Evolutionary conservation across 2,113 vertebrate genomes (phyloP).

Genomic region (Epinephelus lanceolatus): DNA sequence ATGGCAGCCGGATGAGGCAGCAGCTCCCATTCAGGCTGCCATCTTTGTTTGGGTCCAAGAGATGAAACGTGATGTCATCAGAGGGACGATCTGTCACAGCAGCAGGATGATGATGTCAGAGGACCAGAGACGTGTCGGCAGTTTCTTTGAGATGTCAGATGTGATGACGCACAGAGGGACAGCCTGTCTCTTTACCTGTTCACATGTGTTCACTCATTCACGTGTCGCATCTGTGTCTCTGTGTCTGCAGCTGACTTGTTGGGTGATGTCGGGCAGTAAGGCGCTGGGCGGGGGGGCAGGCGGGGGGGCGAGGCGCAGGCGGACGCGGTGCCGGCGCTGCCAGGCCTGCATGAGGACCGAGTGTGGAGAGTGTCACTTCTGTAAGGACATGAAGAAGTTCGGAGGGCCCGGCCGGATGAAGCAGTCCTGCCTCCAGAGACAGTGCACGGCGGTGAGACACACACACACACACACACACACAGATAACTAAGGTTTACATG

Average conservation of each 20-base stretch:
- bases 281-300: slow-evolving; percentile 85
- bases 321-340: slow-evolving; percentile 94
- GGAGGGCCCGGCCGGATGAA: slow-evolving; percentile 95
- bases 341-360: slow-evolving; percentile 93
- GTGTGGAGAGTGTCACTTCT: slow-evolving; percentile 96
- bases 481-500: slow-evolving; percentile 33
- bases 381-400: slow-evolving; percentile 97
- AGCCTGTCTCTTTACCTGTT: too few species aligned
- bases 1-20: too few species aligned
- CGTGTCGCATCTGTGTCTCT: background rate
- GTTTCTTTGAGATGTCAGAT: too few species aligned
- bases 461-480: background rate
- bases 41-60: too few species aligned
- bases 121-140: too few species aligned
- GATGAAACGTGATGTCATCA: too few species aligned
- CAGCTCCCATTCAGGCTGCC: too few species aligned
- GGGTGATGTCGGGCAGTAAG: slow-evolving; percentile 91
- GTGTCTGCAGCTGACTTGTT: slow-evolving; percentile 86
- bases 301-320: slow-evolving; percentile 89
- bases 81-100: too few species aligned
- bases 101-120: too few species aligned
- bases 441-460: slow-evolving; percentile 92
- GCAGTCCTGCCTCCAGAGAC: slow-evolving; percentile 93
- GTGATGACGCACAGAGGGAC: too few species aligned
- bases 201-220: too few species aligned